Evolutionary conservation across 2,797 vertebrate genomes (phyloP).

Genomic region (Pogonophryne albipinna): DNA sequence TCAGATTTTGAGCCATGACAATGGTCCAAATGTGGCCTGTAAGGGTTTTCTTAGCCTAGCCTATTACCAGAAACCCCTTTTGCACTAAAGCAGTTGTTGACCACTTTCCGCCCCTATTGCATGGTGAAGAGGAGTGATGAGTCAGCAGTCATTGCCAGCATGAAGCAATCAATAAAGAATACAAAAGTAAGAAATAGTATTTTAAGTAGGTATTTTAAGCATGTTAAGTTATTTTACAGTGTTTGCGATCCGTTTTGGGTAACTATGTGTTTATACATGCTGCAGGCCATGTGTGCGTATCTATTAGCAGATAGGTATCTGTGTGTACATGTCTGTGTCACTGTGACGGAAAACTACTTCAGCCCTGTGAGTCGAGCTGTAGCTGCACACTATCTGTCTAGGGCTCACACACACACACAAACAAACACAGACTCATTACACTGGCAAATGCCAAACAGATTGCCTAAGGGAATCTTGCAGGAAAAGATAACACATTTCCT

Average conservation of each 20-base stretch:
- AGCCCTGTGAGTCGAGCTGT: background rate
- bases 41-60: too few relatives aligned
- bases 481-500: conserved; percentile 36
- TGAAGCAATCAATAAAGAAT: too few relatives aligned
- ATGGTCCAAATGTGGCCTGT: too few relatives aligned
- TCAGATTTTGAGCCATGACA: too few relatives aligned
- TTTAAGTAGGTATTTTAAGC: background rate
- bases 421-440: conserved; percentile 40
- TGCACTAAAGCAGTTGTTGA: too few relatives aligned
- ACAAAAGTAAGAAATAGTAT: background rate
- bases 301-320: conserved; percentile 2
- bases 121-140: too few relatives aligned
- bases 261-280: background rate
- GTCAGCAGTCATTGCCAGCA: too few relatives aligned
- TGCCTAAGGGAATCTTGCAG: conserved; percentile 4
- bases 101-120: too few relatives aligned
- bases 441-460: conserved; percentile 37
- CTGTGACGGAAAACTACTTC: conserved; percentile 14
- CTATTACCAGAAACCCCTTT: too few relatives aligned
- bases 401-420: background rate
- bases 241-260: background rate
- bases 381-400: background rate
- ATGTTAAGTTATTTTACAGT: background rate
- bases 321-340: background rate
- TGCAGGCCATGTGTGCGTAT: background rate